Conservation (phyloP, 2,888 invertebrate genomes). For the Hypolimnas misippus region DNA sequence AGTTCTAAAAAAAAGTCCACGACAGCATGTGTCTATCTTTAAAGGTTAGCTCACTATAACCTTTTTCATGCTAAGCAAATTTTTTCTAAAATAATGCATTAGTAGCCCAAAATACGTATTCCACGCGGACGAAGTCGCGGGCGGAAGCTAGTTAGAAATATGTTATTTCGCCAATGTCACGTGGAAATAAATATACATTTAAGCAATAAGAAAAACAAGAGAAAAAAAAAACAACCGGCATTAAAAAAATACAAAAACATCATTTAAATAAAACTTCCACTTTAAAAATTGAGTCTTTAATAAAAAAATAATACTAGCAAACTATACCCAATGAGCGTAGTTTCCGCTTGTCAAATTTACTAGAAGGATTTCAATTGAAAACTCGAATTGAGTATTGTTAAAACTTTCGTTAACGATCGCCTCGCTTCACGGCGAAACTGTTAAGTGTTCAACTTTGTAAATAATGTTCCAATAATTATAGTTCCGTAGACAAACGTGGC, state of each 20-base stretch:
- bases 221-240: too few relatives aligned
- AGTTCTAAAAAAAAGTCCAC: too few relatives aligned
- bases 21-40: too few relatives aligned
- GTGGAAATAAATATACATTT: too few relatives aligned
- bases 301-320: neutral
- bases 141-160: too few relatives aligned
- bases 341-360: conserved; percentile 26
- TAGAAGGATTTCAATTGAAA: conserved; percentile 25
- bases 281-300: neutral
- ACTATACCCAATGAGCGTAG: conserved; percentile 6
- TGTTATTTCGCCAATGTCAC: too few relatives aligned
- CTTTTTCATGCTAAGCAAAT: too few relatives aligned
- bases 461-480: conserved; percentile 14
- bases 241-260: neutral
- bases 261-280: neutral
- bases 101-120: too few relatives aligned
- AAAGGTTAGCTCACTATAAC: too few relatives aligned
- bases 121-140: too few relatives aligned
- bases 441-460: conserved; percentile 29
- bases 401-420: conserved; percentile 24
- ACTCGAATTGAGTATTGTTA: conserved; percentile 29
- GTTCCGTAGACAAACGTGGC: neutral
- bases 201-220: too few relatives aligned
- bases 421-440: conserved; percentile 22
- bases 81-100: too few relatives aligned